A percentile compares a stretch with the other conserved stretches of the same genome.
phyloP scores from a whole-genome alignment of 2,797 vertebrate genomes.

The Squalus acanthias region DNA sequence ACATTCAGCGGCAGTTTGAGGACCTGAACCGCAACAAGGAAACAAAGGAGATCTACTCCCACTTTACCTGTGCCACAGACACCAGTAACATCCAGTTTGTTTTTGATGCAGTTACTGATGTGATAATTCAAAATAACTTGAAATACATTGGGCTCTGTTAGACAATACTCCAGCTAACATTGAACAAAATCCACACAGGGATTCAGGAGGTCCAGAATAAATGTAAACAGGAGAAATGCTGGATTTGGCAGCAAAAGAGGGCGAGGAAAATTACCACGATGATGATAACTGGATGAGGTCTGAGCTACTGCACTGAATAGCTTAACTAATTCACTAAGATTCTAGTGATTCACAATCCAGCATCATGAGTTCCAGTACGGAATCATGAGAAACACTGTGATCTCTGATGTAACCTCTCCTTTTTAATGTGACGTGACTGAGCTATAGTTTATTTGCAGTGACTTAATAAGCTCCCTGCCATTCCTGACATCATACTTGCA shows the following conservation, averaged over 20 bases:
- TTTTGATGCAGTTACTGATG: slow-evolving; percentile 97
- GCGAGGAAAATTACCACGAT: slow-evolving; percentile 20
- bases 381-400: slow-evolving; percentile 38
- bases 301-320: slow-evolving; percentile 28
- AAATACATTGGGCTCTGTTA: slow-evolving; percentile 99
- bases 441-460: slow-evolving; percentile 13
- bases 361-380: slow-evolving; percentile 36
- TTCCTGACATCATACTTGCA: not conserved
- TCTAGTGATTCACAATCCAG: slow-evolving; percentile 36
- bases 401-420: slow-evolving; percentile 2
- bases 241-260: slow-evolving; percentile 5
- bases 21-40: slow-evolving; percentile 99
- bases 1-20: slow-evolving; percentile 97
- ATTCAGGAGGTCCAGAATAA: slow-evolving; percentile 24
- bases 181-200: slow-evolving; percentile 29
- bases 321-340: slow-evolving; percentile 25
- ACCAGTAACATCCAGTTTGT: slow-evolving; percentile 99
- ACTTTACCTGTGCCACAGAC: slow-evolving; percentile 98
- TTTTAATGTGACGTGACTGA: slow-evolving; percentile 16
- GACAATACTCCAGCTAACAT: slow-evolving; percentile 46
- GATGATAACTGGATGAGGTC: slow-evolving; percentile 19
- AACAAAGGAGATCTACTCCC: slow-evolving; percentile 99
- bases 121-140: slow-evolving; percentile 99
- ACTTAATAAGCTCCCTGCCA: slow-evolving; percentile 9
- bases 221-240: not conserved